Conservation (phyloP, 1,140 invertebrate species). For the Procambarus clarkii region DNA sequence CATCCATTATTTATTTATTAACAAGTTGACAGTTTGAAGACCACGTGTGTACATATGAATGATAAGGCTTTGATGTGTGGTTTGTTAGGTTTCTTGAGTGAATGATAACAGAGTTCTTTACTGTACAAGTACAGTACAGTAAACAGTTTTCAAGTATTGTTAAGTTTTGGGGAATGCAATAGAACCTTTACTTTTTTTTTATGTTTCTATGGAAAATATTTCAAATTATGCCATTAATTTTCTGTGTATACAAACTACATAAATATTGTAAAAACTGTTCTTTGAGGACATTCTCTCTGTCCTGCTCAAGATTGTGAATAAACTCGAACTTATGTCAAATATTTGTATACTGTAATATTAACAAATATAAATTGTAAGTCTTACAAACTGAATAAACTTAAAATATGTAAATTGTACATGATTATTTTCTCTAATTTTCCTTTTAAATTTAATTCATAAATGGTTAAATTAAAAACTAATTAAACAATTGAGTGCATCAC, state of each 20-base stretch:
- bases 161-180: slow-evolving; percentile 14
- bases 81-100: not conserved
- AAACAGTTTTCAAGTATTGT: slow-evolving; percentile 1
- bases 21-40: slow-evolving; percentile 14
- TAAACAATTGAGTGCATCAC: no score
- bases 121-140: not conserved
- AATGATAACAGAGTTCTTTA: not conserved
- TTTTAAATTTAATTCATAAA: not conserved
- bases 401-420: not conserved
- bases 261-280: not conserved
- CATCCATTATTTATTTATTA: slow-evolving; percentile 7
- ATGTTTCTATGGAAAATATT: not conserved
- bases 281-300: not conserved
- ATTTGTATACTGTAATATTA: slow-evolving; percentile 16
- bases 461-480: no score
- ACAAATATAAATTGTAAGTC: slow-evolving; percentile 14
- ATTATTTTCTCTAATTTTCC: not conserved
- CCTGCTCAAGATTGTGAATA: slow-evolving; percentile 17
- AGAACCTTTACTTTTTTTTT: not conserved
- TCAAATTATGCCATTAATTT: not conserved
- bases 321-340: slow-evolving; percentile 8
- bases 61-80: not conserved
- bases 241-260: slow-evolving; percentile 3
- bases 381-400: not conserved
- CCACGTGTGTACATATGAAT: slow-evolving; percentile 14